Evolutionary conservation across 2,113 vertebrate genomes (phyloP).

Genomic region (Oncorhynchus mykiss): DNA sequence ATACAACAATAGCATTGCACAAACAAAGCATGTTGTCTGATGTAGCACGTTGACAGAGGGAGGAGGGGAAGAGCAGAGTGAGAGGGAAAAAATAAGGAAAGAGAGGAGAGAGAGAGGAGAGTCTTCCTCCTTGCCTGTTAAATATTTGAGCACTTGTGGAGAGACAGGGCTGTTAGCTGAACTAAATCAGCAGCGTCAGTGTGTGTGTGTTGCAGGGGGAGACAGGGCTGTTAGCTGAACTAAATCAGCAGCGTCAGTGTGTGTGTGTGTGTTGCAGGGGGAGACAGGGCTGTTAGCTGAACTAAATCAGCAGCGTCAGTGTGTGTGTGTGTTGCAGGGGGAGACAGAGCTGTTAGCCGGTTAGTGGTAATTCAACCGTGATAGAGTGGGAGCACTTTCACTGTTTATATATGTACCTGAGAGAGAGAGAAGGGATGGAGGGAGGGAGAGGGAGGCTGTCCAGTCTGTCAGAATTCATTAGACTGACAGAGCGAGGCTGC

Average conservation of each 20-base stretch:
- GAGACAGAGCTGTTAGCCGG: neutral
- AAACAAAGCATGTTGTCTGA: too few relatives aligned
- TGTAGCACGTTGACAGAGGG: too few relatives aligned
- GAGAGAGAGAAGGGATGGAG: neutral
- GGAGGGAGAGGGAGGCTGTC: constrained; percentile 43
- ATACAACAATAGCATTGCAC: too few relatives aligned
- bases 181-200: neutral
- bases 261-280: too few relatives aligned
- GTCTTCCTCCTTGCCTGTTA: too few relatives aligned
- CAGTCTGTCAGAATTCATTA: constrained; percentile 76
- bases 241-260: neutral
- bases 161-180: constrained; percentile 8
- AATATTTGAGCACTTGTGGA: neutral
- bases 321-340: too few relatives aligned
- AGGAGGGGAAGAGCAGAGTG: too few relatives aligned
- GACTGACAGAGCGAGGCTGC: constrained; percentile 59
- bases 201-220: too few relatives aligned
- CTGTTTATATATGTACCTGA: constrained; percentile 72
- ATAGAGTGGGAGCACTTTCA: constrained; percentile 64
- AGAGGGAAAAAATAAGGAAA: too few relatives aligned
- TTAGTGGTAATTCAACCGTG: constrained; percentile 52
- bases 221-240: constrained; percentile 1
- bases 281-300: neutral
- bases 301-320: neutral
- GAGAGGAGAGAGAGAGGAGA: too few relatives aligned